Evolutionary conservation across 2,113 vertebrate species (phyloP).

Genomic region (Melozone crissalis): DNA sequence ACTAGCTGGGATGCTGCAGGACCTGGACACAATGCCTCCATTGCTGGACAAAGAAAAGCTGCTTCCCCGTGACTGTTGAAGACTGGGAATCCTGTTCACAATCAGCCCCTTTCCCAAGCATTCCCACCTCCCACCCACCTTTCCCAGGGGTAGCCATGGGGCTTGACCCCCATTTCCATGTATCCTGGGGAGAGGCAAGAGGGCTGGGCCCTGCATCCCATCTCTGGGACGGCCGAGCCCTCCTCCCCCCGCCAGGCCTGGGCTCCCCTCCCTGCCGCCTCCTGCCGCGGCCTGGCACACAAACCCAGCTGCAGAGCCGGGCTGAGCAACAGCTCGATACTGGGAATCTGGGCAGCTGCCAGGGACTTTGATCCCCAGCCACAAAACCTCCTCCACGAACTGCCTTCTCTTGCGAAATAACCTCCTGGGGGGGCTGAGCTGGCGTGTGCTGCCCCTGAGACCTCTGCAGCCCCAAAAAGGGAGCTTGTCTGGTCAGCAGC

Average conservation of each 20-base stretch:
- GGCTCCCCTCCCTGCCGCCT: background rate
- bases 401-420: background rate
- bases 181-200: rapidly evolving
- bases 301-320: background rate
- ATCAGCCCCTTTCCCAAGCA: background rate
- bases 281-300: background rate
- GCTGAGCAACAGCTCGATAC: background rate
- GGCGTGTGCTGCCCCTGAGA: background rate
- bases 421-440: background rate
- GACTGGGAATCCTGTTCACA: rapidly evolving
- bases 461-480: background rate
- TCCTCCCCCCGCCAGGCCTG: background rate
- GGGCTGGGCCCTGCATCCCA: background rate
- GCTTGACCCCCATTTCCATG: too few relatives aligned
- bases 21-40: rapidly evolving
- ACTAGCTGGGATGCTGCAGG: background rate
- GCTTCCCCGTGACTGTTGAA: rapidly evolving
- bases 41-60: background rate
- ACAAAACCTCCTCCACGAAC: background rate
- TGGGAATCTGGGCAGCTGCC: background rate
- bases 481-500: background rate
- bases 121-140: background rate
- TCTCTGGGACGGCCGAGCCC: rapidly evolving
- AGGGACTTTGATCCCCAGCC: slow-evolving; percentile 32
- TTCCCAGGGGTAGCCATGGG: background rate